Evolutionary conservation across 2,113 vertebrate genomes (phyloP), one percentile per base, ranked within the genome.

Genomic region (Seriola aureovittata): DNA sequence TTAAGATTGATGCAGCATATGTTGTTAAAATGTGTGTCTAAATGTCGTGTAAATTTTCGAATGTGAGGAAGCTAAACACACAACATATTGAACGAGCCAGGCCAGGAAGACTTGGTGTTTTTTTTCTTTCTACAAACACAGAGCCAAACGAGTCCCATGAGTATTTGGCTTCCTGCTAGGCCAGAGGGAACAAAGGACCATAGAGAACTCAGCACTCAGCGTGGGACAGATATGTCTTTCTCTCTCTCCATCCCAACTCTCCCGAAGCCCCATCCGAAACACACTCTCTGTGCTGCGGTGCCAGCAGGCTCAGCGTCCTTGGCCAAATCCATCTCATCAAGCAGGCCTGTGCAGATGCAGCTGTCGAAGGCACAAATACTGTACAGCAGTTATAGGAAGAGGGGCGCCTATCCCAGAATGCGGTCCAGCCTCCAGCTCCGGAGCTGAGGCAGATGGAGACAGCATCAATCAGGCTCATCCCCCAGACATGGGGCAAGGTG

Each of bases 191-290:
- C 92, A 93, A 93, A 93, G 81, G 81, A 83, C 87, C 78, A 90
- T 85, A 92, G 93, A 93, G 85, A 92, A 86, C 81, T 74, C 80
- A 81, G 88, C 76, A 38, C 81, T 86, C 86, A 77, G 87, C 85
- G 81, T 86, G 84, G 87, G 84, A 92, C 93, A 86, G 91, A 91
- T 92, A 91, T 91, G 82, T 89, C 89, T 92, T 86, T 87, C 87
- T 85, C 86, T 73, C 71, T 32, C 69, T 76, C 71, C 68, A 57
- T 80, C 73, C 74, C 71, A 75, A 62, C 80, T 78, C 83, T 83
- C 86, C 73, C 46, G 81, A 91, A 89, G 75, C 88, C 71, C 73
- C 58, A 32, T 88, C 87, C 25, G 55, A 86, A 87, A 81, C 81
- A 84, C 75, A 40, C 83, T 77, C 46, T 75, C 54, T 59, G 80